Percentiles rank a stretch among this genome's conserved stretches.
Evolutionary conservation across 2,113 vertebrate species (phyloP).

Genomic region (Prinia subflava): DNA sequence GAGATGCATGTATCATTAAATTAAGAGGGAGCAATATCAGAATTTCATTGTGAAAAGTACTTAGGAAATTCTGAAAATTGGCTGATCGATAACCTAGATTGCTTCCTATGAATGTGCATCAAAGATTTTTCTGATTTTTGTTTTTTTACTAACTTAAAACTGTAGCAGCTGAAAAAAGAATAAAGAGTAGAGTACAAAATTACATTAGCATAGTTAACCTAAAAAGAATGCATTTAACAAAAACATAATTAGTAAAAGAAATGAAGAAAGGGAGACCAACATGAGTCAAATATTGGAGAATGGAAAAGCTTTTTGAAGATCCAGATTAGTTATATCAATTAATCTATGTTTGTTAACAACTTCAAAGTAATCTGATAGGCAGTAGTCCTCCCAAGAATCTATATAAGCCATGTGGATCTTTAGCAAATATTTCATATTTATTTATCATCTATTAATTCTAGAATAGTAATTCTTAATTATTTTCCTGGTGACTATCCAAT

Average conservation of each 20-base stretch:
- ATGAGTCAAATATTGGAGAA: neutral
- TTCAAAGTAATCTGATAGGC: neutral
- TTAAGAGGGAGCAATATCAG: neutral
- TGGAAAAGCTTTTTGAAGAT: neutral
- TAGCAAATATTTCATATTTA: neutral
- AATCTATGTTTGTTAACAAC: neutral
- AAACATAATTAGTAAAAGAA: neutral
- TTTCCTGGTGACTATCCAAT: neutral
- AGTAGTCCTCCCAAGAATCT: neutral
- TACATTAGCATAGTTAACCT: neutral
- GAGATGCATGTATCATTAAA: neutral
- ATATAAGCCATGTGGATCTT: neutral
- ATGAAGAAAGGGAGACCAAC: neutral
- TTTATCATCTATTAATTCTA: neutral
- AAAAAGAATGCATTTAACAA: neutral
- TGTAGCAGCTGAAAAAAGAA: neutral
- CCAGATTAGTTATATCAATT: neutral
- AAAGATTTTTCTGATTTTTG: neutral
- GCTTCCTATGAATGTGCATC: neutral
- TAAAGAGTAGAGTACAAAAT: neutral
- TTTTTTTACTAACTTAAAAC: neutral
- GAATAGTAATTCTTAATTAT: neutral
- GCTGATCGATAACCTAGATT: neutral
- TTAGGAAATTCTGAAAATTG: neutral
- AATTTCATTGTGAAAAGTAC: neutral